phyloP scores from a whole-genome alignment of 2,113 vertebrate genomes.

The Siphamia tubifer region DNA sequence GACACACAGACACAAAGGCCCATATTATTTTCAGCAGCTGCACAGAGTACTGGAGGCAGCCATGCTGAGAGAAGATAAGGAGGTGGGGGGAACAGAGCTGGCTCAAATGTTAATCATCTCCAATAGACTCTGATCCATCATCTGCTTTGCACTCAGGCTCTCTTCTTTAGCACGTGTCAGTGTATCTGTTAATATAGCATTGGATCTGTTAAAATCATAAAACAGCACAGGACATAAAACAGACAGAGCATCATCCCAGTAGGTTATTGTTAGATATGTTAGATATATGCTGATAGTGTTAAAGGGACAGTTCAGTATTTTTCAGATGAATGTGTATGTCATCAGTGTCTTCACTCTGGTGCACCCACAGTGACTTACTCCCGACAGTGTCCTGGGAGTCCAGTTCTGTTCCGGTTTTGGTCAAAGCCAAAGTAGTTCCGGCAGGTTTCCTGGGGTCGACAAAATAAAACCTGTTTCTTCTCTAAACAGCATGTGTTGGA shows the following conservation, averaged over 20 bases:
- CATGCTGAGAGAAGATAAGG: constrained; percentile 32
- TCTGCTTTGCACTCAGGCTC: constrained; percentile 55
- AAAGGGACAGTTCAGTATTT: no score
- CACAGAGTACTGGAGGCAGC: constrained; percentile 16
- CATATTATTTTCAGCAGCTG: constrained; percentile 12
- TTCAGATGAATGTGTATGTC: no score
- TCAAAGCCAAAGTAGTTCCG: no score
- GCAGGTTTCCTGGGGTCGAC: no score
- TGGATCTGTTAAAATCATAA: constrained; percentile 31
- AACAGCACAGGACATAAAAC: constrained; percentile 10
- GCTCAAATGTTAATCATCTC: constrained; percentile 71
- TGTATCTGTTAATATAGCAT: constrained; percentile 77
- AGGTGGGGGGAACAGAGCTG: constrained; percentile 20
- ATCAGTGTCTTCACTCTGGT: no score
- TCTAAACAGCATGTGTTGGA: no score
- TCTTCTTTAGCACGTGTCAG: constrained; percentile 65
- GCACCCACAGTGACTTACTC: no score
- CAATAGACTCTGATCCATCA: constrained; percentile 72
- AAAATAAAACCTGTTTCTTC: no score
- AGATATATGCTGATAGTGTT: neutral
- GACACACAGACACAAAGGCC: constrained; percentile 1
- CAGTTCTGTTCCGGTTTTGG: no score
- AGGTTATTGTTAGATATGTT: neutral
- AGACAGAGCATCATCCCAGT: constrained; percentile 13
- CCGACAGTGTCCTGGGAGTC: no score